Percentiles rank a stretch among this genome's conserved stretches.
These are phyloP conservation scores for Lates calcarifer DNA, from an alignment of 2,113 vertebrate species.

Conservation along the genomic window DNA sequence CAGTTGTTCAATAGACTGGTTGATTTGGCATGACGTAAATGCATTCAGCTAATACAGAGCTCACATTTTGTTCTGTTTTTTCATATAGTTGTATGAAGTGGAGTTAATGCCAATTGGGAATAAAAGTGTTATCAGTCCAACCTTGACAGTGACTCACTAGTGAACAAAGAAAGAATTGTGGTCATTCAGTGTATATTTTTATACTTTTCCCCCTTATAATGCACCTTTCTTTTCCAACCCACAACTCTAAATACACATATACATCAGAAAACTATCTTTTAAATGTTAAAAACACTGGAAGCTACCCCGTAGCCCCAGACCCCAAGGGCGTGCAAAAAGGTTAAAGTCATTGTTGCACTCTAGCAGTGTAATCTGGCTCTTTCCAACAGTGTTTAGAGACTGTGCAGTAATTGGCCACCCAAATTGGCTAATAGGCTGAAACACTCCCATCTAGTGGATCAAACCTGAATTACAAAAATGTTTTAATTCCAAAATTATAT, in stretches of 20 bases:
- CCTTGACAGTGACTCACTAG: neutral
- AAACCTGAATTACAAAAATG: conserved; percentile 2
- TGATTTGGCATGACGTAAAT: conserved; percentile 7
- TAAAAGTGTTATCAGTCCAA: neutral
- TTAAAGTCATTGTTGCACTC: neutral
- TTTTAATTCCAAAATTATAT: neutral
- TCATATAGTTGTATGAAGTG: neutral
- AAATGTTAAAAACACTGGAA: too few relatives aligned
- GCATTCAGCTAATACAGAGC: neutral
- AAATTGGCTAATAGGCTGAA: neutral
- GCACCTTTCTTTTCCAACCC: neutral
- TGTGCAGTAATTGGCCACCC: too few relatives aligned
- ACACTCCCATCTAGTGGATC: conserved; percentile 45
- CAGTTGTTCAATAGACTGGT: neutral
- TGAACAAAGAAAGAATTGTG: neutral
- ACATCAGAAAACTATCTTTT: too few relatives aligned
- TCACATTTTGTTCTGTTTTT: neutral
- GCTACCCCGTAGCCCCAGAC: too few relatives aligned
- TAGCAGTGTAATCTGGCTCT: neutral
- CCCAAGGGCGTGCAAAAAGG: too few relatives aligned
- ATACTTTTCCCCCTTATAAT: neutral
- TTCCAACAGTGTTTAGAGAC: neutral
- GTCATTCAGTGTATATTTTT: neutral
- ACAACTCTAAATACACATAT: too few relatives aligned
- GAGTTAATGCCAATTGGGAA: neutral